Evolutionary conservation across 2,797 vertebrate genomes (phyloP).

Genomic region (Danio kyathit): DNA sequence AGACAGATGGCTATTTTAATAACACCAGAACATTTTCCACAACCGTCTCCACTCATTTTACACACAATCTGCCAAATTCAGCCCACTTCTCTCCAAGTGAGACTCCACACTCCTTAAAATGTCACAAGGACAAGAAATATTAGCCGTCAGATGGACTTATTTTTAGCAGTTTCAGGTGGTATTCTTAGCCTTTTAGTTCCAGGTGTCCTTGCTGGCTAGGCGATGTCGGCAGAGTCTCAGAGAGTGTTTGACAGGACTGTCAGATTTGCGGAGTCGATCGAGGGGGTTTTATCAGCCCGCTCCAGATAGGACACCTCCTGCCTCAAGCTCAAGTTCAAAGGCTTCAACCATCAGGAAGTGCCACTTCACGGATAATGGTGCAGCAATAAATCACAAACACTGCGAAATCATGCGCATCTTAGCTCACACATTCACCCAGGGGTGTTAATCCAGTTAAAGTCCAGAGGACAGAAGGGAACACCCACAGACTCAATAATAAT

Average conservation of each 20-base stretch:
- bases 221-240: conserved; percentile 48
- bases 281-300: conserved; percentile 44
- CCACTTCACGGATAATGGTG: conserved; percentile 18
- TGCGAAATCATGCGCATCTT: conserved; percentile 25
- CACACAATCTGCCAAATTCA: conserved; percentile 28
- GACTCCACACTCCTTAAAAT: conserved; percentile 63
- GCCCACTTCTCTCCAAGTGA: conserved; percentile 33
- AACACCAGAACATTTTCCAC: not conserved
- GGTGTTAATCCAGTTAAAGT: conserved; percentile 1
- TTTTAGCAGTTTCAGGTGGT: conserved; percentile 64
- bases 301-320: conserved; percentile 50
- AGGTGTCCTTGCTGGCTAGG: conserved; percentile 65
- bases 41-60: conserved; percentile 15
- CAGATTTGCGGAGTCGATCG: conserved; percentile 29
- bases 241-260: conserved; percentile 27
- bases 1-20: not conserved
- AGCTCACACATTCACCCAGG: conserved; percentile 25
- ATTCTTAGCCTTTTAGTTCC: conserved; percentile 67
- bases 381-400: conserved; percentile 16
- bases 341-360: conserved; percentile 27
- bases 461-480: not conserved
- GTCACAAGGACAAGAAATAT: conserved; percentile 61
- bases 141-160: conserved; percentile 60
- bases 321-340: conserved; percentile 48
- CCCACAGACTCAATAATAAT: not conserved